Evolutionary conservation across 1,140 invertebrate genomes (phyloP), one percentile per base, ranked within the genome.

Genomic region (Macrocentrus cingulum): DNA sequence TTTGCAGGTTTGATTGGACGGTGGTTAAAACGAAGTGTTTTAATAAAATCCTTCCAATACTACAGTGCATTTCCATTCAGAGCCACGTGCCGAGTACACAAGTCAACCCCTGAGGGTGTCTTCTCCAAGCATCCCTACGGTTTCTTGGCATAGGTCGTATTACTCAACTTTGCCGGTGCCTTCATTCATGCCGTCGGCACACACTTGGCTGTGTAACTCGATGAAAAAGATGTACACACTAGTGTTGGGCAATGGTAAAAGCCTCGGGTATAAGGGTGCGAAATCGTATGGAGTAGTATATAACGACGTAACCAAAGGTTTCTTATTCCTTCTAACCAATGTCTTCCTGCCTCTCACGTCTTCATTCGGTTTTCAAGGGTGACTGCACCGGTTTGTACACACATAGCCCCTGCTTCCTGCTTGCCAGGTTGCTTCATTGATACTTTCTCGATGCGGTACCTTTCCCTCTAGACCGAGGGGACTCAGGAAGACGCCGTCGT

Each of bases 101-200:
- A 56, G 53, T 56, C 49, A 34, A 20, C 41, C 42, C 25, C 23
- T 49, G 61, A 54, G 57, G 62, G 56, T 48, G 37, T 49, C 15
- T 18, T 25, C 16, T 41, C 37, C 25, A 32, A 32, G 64, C 67
- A 64, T 48, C 34, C 62, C 61, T 74, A 74, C 53, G 75, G 72
- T 66, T 74, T 75, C 72, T 70, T 68, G 42, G 37, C 68, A 57
- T 64, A 66, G 69, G 59, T 76, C 68, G 53, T 44, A 68, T 75
- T 76, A 75, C 74, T 57, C 49, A 42, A 57, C 51, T 39, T 52
- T 37, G 22, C 57, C 66, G 56, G 44, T 57, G 18, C 61, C 45
- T 72, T 65, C 75, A 74, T 76, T 75, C 72, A 74, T 67, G 36
- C 22, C 55, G 22, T 23, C 20, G 11, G 5, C 9, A 44, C 15